A percentile compares a stretch with the other conserved stretches of the same genome.
Evolutionary conservation across 2,888 invertebrate genomes (phyloP).

Genomic region (Megastigmus dorsalis): DNA sequence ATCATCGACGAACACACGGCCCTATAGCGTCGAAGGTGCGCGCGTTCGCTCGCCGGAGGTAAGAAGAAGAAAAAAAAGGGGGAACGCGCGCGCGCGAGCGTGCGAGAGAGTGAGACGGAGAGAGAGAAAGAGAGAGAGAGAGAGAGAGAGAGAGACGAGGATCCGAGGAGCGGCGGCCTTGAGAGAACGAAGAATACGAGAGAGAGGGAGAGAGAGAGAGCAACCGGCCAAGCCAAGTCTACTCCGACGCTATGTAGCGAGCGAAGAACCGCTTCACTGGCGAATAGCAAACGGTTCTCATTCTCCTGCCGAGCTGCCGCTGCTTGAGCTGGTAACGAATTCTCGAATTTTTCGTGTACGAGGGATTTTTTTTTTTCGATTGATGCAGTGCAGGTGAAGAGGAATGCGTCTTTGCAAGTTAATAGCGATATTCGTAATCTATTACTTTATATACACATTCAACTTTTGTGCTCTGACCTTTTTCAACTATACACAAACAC

Average conservation of each 20-base stretch:
- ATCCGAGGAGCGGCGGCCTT: conserved; percentile 72
- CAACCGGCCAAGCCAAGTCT: conserved; percentile 68
- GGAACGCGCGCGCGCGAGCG: conserved; percentile 47
- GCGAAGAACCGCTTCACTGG: conserved; percentile 70
- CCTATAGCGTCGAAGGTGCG: conserved; percentile 53
- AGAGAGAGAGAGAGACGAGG: conserved; percentile 55
- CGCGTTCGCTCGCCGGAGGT: conserved; percentile 46
- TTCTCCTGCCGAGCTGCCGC: no score
- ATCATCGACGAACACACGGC: no score
- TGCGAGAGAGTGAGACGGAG: conserved; percentile 42
- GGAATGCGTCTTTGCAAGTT: no score
- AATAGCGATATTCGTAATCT: no score
- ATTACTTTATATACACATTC: no score
- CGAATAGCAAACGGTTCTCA: conserved; percentile 71
- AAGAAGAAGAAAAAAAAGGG: conserved; percentile 51
- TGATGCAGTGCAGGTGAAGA: no score
- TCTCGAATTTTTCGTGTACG: neutral
- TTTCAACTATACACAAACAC: no score
- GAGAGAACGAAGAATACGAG: conserved; percentile 69
- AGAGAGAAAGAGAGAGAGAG: conserved; percentile 39
- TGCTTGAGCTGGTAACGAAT: neutral
- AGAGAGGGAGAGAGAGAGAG: conserved; percentile 56
- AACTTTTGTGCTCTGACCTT: no score
- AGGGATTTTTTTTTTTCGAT: neutral
- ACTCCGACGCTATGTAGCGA: conserved; percentile 64